These are phyloP conservation scores for Neodiprion fabricii DNA, from an alignment of 1,140 invertebrate species.

Conservation along the genomic window DNA sequence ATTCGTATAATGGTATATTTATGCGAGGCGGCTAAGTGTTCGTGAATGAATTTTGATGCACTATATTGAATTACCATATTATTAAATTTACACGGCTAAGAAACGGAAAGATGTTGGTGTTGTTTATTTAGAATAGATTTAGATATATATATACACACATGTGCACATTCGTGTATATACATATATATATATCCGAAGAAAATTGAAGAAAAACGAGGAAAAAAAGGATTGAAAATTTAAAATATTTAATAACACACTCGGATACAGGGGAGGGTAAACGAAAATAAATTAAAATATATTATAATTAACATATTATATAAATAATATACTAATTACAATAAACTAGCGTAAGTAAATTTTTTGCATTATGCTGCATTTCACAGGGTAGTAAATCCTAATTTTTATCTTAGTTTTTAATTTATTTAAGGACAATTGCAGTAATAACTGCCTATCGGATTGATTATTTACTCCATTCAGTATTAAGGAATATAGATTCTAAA, in stretches of 20 bases:
- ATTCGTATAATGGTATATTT: no score
- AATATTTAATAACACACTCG: not conserved
- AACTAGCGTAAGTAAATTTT: conserved; percentile 27
- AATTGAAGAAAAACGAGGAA: not conserved
- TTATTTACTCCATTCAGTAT: conserved; percentile 3
- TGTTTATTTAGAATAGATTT: not conserved
- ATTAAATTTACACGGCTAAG: conserved; percentile 1
- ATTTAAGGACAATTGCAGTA: not conserved
- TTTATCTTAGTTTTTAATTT: conserved; percentile 13
- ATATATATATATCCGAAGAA: not conserved
- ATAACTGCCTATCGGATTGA: not conserved
- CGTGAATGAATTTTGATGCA: no score
- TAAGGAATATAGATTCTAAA: not conserved
- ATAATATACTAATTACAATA: not conserved
- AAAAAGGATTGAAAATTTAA: not conserved
- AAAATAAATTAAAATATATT: not conserved
- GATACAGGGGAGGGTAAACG: conserved; percentile 3
- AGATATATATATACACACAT: not conserved
- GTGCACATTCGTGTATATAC: no score
- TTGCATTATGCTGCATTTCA: conserved; percentile 53
- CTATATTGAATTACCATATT: no score
- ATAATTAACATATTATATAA: not conserved
- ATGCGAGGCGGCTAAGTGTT: no score
- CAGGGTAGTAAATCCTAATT: conserved; percentile 45
- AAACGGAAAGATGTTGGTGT: not conserved